phyloP scores from a whole-genome alignment of 2,797 vertebrate genomes.

The Bradypus variegatus region DNA sequence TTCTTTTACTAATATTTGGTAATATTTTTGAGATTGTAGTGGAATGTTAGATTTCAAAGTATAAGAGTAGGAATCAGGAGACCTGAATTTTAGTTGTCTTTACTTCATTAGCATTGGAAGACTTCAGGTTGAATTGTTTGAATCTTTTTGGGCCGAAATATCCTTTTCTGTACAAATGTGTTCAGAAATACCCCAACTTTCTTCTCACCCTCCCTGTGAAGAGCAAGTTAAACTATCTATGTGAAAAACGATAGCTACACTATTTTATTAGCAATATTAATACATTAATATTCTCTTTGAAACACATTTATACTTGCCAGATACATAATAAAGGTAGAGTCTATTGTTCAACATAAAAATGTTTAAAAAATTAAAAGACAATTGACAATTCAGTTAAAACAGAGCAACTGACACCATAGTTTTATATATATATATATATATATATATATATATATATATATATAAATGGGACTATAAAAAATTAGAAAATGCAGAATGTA shows the following conservation, averaged over 20 bases:
- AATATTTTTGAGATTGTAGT: not conserved
- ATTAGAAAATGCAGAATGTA: not conserved
- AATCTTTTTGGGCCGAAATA: slow-evolving; percentile 32
- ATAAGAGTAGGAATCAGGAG: not conserved
- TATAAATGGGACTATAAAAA: too few relatives aligned
- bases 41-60: slow-evolving; percentile 11
- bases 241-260: not conserved
- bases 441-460: not conserved
- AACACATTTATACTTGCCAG: not conserved
- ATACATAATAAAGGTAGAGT: not conserved
- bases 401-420: not conserved
- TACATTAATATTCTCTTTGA: not conserved
- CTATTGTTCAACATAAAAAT: slow-evolving; percentile 18
- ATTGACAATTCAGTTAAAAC: slow-evolving; percentile 3
- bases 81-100: not conserved
- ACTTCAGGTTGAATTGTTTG: slow-evolving; percentile 4
- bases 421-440: not conserved
- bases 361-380: slow-evolving; percentile 27
- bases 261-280: slow-evolving; percentile 16
- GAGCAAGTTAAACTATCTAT: slow-evolving; percentile 16
- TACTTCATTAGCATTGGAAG: not conserved
- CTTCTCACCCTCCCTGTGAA: not conserved
- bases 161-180: slow-evolving; percentile 26
- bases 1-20: slow-evolving; percentile 19
- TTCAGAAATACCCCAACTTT: not conserved